Conservation (phyloP, 92 coral and sea anemone species). For the Micromussa lordhowensis region DNA sequence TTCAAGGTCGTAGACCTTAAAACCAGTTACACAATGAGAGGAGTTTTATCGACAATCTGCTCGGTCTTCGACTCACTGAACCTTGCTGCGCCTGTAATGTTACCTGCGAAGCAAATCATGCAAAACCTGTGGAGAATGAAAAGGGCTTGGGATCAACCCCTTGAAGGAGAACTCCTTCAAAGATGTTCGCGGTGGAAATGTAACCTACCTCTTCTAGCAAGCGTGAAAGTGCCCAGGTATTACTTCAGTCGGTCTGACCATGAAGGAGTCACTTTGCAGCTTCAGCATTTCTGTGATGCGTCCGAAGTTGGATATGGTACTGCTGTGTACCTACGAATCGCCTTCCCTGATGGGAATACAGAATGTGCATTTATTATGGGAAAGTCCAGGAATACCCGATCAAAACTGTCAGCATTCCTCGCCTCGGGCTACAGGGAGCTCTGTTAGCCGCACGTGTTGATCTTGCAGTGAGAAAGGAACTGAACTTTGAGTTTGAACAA, state of each 20-base stretch:
- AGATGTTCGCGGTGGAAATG: slow-evolving; percentile 33
- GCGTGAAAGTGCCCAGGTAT: slow-evolving; percentile 42
- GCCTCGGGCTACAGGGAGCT: slow-evolving; percentile 63
- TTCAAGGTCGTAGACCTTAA: not conserved
- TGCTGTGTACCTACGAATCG: slow-evolving; percentile 38
- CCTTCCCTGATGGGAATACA: slow-evolving; percentile 49
- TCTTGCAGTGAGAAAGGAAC: slow-evolving; percentile 34
- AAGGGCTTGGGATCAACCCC: slow-evolving; percentile 37
- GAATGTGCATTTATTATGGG: slow-evolving; percentile 52
- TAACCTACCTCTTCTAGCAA: slow-evolving; percentile 21
- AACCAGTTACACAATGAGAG: not conserved
- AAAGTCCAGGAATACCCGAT: slow-evolving; percentile 54
- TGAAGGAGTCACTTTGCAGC: slow-evolving; percentile 24
- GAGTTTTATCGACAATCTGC: slow-evolving; percentile 16
- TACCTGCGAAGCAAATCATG: slow-evolving; percentile 36
- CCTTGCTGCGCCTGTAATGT: slow-evolving; percentile 41
- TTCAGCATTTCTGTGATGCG: slow-evolving; percentile 44
- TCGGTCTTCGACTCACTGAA: slow-evolving; percentile 35
- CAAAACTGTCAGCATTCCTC: slow-evolving; percentile 30
- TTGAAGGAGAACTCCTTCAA: slow-evolving; percentile 38
- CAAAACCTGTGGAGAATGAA: slow-evolving; percentile 39
- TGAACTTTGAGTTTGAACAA: slow-evolving; percentile 21
- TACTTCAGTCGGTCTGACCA: slow-evolving; percentile 35
- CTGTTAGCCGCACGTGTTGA: too few relatives aligned
- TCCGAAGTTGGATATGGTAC: slow-evolving; percentile 60